Evolutionary conservation across 2,797 vertebrate species (phyloP), one percentile per base, ranked within the genome.

Genomic region (Eospalax fontanierii): DNA sequence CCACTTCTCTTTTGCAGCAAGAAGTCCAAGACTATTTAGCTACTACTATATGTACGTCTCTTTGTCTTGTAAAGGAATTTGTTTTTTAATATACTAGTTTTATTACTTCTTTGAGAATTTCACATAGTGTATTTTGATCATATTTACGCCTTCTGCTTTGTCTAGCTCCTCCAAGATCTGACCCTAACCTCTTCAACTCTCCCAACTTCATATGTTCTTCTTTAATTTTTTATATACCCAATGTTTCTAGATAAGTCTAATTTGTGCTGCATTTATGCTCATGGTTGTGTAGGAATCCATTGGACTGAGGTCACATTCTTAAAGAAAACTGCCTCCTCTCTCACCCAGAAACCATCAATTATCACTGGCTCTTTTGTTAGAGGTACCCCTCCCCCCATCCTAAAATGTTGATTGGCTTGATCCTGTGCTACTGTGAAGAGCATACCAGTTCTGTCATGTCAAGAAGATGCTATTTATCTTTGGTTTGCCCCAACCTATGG

Each of bases 11-110:
- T 90, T 66, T 66, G 19, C 18, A 88, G 82, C n/a, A 9, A 94
- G 9, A 21, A 73, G 43, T 87, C 40, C 92, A 38, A 90, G 14
- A 73, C 63, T 89, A 87, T 87, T 87, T 54, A 66, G 24, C 71
- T 90, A 81, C 4, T 28, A 33, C 12, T 65, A 22, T 4, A 54
- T 66, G 28, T 6, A 78, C 61, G 33, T 46, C 30, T 40, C 21
- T 78, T 93, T 18, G n/a, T 61, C 63, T n/a, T 19, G 54, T 81
- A 65, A 80, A 96, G 74, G 24, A 28, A 43, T 38, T 73, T 18
- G n/a, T 24, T 68, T 65, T 10, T 26, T n/a, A 54, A 81, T 70
- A 50, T 43, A 66, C 38, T 43, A 82, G 28, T 43, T 54, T 33
- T 43, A 65, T 43, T 65, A 82, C 61, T 33, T 65, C 30, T 30